Percentiles rank a stretch among this genome's conserved stretches.
phyloP scores from a whole-genome alignment of 2,113 vertebrate species.

The Marmota flaviventris region DNA sequence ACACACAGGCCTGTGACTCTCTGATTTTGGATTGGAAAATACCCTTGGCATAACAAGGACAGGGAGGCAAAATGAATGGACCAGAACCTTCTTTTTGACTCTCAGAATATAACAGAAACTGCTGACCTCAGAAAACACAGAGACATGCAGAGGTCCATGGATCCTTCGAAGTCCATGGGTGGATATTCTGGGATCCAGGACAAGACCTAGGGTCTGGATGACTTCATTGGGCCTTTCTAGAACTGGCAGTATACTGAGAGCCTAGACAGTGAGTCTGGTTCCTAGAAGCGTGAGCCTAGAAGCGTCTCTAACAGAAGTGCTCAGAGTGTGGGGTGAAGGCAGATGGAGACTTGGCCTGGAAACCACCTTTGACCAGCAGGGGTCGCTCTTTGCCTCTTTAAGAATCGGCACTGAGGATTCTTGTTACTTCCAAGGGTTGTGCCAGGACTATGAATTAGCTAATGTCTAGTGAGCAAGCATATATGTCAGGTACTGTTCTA shows the following conservation, averaged over 20 bases:
- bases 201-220: not conserved
- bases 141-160: not conserved
- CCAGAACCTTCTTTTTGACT: not conserved
- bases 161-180: not conserved
- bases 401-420: not conserved
- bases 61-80: not conserved
- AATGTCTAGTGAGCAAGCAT: not conserved
- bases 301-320: not conserved
- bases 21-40: not conserved
- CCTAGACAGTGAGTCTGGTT: not conserved
- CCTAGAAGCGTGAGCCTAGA: not conserved
- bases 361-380: constrained; percentile 40
- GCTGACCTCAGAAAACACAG: not conserved
- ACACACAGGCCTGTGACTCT: not conserved
- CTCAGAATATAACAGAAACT: not conserved
- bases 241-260: not conserved
- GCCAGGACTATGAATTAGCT: not conserved
- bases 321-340: not conserved
- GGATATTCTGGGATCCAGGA: not conserved
- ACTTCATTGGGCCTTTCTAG: not conserved
- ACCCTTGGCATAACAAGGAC: not conserved
- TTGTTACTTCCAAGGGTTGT: not conserved
- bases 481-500: not conserved
- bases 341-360: not conserved
- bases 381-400: constrained; percentile 39